Evolutionary conservation across 2,797 vertebrate species (phyloP).

Genomic region (Aulostomus chinensis): DNA sequence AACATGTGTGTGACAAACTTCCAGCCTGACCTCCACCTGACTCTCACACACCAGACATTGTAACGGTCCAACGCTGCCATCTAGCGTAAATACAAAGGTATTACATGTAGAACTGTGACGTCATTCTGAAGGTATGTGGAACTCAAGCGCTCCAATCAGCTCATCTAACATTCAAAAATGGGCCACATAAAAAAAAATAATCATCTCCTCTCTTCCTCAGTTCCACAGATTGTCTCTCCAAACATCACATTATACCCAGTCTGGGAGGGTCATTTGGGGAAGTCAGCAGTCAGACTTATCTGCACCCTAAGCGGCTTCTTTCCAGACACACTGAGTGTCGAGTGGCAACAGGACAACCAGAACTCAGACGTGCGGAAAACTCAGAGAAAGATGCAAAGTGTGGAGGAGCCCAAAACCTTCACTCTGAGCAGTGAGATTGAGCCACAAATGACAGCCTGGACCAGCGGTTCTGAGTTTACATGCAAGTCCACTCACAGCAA

Average conservation of each 20-base stretch:
- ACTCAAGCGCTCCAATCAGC: not conserved
- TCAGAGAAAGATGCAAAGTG: conserved; percentile 1
- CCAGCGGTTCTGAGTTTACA: conserved; percentile 14
- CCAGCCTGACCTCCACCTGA: conserved; percentile 19
- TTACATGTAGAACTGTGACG: conserved; percentile 16
- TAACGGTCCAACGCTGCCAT: conserved; percentile 32
- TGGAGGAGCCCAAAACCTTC: conserved; percentile 2
- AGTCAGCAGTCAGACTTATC: conserved; percentile 48
- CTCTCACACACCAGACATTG: conserved; percentile 1
- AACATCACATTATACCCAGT: conserved; percentile 54
- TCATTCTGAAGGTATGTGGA: conserved; percentile 44
- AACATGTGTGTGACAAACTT: conserved; percentile 49
- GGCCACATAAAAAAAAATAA: too few relatives aligned
- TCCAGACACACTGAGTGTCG: conserved; percentile 28
- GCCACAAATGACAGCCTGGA: conserved; percentile 18
- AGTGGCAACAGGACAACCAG: conserved; percentile 35
- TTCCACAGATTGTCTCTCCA: not conserved
- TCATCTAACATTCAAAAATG: not conserved
- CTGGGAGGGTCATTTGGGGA: conserved; percentile 24
- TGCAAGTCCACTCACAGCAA: conserved; percentile 37
- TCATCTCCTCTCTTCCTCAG: conserved; percentile 34
- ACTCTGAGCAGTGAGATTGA: conserved; percentile 51
- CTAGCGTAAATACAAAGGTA: conserved; percentile 25
- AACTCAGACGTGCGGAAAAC: accelerated
- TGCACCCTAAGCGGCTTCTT: conserved; percentile 62